Conservation (phyloP, 2,113 vertebrate species). For the Oncorhynchus nerka region DNA sequence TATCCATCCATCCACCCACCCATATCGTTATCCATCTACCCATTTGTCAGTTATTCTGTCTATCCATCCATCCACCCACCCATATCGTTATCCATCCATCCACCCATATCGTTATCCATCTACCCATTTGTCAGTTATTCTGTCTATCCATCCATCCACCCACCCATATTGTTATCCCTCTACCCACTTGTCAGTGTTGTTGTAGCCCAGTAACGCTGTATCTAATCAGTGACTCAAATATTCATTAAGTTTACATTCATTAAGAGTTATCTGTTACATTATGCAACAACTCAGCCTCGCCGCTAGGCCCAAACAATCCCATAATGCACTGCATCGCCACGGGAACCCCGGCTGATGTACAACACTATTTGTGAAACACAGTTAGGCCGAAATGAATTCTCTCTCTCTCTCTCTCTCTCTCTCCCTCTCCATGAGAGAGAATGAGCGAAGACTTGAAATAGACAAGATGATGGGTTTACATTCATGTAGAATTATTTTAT, state of each 20-base stretch:
- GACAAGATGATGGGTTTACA: too few relatives aligned
- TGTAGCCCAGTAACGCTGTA: neutral
- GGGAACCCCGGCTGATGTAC: constrained; percentile 21
- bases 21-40: too few relatives aligned
- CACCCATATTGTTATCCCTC: neutral
- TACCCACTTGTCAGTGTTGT: neutral
- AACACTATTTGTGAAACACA: constrained; percentile 26
- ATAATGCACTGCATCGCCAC: constrained; percentile 34
- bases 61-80: neutral
- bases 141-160: neutral
- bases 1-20: too few relatives aligned
- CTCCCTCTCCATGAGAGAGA: too few relatives aligned
- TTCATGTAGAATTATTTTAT: too few relatives aligned
- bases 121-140: neutral
- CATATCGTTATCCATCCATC: neutral
- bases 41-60: too few relatives aligned
- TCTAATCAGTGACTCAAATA: neutral
- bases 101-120: neutral
- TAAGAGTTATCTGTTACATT: neutral
- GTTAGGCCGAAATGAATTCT: neutral
- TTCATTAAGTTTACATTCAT: neutral
- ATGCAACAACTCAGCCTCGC: constrained; percentile 29
- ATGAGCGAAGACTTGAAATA: too few relatives aligned
- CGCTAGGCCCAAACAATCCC: constrained; percentile 38
- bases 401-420: neutral